Percentiles rank a stretch among this genome's conserved stretches.
Conservation (phyloP, 2,797 vertebrate species). For the Sebastes vulpes region DNA sequence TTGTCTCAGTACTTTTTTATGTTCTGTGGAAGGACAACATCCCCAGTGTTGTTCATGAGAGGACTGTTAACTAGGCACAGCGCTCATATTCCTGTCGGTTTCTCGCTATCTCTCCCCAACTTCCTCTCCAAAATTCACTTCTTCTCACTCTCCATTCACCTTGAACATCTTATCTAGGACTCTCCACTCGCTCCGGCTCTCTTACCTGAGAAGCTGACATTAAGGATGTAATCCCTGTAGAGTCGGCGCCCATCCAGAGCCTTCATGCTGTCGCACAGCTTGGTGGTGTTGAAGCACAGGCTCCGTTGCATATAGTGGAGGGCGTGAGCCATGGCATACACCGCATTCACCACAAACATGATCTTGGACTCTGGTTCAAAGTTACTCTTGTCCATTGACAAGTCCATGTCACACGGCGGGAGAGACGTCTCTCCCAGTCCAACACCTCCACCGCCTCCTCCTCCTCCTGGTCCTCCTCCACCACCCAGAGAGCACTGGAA, state of each 20-base stretch:
- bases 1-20: slow-evolving; percentile 69
- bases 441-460: slow-evolving; percentile 56
- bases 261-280: slow-evolving; percentile 95
- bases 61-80: slow-evolving; percentile 56
- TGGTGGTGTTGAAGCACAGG: slow-evolving; percentile 94
- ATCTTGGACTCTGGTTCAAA: slow-evolving; percentile 99
- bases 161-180: slow-evolving; percentile 39
- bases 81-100: slow-evolving; percentile 28
- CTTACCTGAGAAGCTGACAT: slow-evolving; percentile 98
- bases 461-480: slow-evolving; percentile 36
- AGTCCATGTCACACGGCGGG: slow-evolving; percentile 88
- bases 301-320: slow-evolving; percentile 96
- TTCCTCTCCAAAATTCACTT: slow-evolving; percentile 14
- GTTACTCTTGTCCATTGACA: slow-evolving; percentile 90
- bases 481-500: slow-evolving; percentile 93
- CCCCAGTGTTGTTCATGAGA: slow-evolving; percentile 49
- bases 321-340: slow-evolving; percentile 97
- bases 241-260: slow-evolving; percentile 93
- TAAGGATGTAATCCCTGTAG: slow-evolving; percentile 96
- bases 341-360: slow-evolving; percentile 98
- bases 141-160: slow-evolving; percentile 29
- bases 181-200: slow-evolving; percentile 22
- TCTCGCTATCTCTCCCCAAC: slow-evolving; percentile 19
- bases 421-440: slow-evolving; percentile 45
- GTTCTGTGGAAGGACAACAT: slow-evolving; percentile 64